Base-by-base conservation (phyloP, 2,797 vertebrate genomes). In the Furcifer pardalis region DNA sequence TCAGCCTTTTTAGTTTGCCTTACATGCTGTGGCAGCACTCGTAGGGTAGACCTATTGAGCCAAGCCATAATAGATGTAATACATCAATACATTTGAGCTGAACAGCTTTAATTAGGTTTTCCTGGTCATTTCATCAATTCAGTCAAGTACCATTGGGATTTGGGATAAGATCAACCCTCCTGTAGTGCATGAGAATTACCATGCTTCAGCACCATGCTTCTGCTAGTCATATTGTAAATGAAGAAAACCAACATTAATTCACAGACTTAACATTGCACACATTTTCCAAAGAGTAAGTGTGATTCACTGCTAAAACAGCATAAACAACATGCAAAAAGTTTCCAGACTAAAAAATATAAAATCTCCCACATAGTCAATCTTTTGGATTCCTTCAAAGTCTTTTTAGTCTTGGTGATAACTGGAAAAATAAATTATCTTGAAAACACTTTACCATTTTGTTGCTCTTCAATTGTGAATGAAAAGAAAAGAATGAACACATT, bases 81-180 rank as follows among this genome's bases (percentile, higher is more conserved):
- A 98, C 97, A 98, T 99, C 98, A 99, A 99, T 99, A 98, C 95
- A 95, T 98, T 98, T 98, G 97, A 98, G 97, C 97, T 97, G 97
- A 98, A 97, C 97, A 97, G 97, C 97, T 98, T 98, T 99, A 99
- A 99, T 99, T 99, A 99, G 98, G 96, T 97, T 97, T 98, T 98
- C 97, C 96, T 88, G 93, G 97, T 98, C 97, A 97, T 99, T 99
- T 98, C 97, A 98, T 99, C 98, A 98, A 98, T 97, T 96, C 96
- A 89, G 94, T 93, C 94, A 92, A 93, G 95, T 95, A 95, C 95
- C 91, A 62, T 35, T 93, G 97, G 96, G 97, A 97, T 96, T 97
- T 95, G 94, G 52, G 95, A 95, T 97, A 97, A 97, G 95, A 96
- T 95, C 83, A 85, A 94, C 94, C 95, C 93, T 97, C 95, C 96